Evolutionary conservation across 2,797 vertebrate genomes (phyloP).

Genomic region (Pangasius larnaudii): DNA sequence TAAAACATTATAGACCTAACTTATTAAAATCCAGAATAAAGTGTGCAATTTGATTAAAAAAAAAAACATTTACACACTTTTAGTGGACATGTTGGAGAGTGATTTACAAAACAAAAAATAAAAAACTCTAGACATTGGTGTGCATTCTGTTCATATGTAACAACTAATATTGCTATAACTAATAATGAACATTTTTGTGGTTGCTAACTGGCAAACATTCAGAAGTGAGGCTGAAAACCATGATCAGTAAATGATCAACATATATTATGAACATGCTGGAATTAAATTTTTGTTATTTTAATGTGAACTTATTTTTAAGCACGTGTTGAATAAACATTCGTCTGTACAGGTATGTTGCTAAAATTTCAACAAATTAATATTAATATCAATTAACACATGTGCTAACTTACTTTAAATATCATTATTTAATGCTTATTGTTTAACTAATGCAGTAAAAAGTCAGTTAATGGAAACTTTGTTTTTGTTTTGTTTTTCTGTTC

Average conservation of each 20-base stretch:
- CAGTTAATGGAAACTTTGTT: neutral
- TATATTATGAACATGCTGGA: neutral
- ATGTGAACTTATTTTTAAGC: neutral
- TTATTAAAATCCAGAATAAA: neutral
- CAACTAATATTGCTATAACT: no score
- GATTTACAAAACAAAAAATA: neutral
- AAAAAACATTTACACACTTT: neutral
- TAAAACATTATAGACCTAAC: neutral
- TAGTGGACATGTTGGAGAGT: neutral
- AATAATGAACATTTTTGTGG: neutral
- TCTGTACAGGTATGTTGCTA: neutral
- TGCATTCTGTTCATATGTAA: neutral
- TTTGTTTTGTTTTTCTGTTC: neutral
- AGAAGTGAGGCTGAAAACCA: neutral
- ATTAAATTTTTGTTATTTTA: neutral
- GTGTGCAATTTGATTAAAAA: neutral
- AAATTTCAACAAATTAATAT: neutral
- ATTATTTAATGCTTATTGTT: neutral
- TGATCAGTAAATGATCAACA: neutral
- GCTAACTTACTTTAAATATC: neutral
- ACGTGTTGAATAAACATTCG: neutral
- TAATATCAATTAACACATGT: neutral
- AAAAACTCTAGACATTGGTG: neutral
- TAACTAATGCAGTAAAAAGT: neutral
- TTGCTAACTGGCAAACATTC: neutral